These are phyloP conservation scores for Carollia perspicillata DNA, from an alignment of 2,113 vertebrate genomes.

Conservation along the genomic window DNA sequence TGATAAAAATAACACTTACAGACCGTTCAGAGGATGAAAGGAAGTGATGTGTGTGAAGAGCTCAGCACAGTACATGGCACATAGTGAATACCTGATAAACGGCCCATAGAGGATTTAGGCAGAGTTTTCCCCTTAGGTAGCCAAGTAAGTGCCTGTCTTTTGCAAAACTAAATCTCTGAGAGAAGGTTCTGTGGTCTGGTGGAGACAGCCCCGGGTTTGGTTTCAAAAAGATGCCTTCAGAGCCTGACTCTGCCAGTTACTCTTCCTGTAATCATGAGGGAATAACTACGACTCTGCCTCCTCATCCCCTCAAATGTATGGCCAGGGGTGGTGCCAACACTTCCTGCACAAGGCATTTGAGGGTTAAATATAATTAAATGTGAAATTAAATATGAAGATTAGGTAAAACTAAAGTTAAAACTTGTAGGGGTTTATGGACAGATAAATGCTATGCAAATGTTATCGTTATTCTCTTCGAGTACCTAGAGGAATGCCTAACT, in stretches of 20 bases:
- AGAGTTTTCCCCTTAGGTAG: not conserved
- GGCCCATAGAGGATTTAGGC: not conserved
- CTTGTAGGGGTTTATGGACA: not conserved
- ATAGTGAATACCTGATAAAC: not conserved
- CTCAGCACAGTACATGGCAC: not conserved
- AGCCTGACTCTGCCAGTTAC: not conserved
- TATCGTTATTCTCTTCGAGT: not conserved
- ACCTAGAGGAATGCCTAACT: not conserved
- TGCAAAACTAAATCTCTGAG: not conserved
- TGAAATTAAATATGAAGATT: not conserved
- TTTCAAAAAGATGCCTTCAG: not conserved
- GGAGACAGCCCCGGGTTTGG: not conserved
- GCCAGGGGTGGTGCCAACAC: not conserved
- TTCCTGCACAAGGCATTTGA: not conserved
- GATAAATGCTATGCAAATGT: not conserved
- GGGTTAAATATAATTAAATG: not conserved
- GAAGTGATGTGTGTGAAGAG: not conserved
- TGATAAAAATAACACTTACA: conserved; percentile 37
- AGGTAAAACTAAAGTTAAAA: not conserved
- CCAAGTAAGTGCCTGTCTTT: not conserved
- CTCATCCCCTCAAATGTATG: not conserved
- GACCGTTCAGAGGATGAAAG: not conserved
- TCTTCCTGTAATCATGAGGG: not conserved
- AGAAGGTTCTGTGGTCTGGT: not conserved
- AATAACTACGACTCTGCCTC: not conserved